Evolutionary conservation across 2,888 invertebrate species (phyloP).

Genomic region (Hipparchia semele): DNA sequence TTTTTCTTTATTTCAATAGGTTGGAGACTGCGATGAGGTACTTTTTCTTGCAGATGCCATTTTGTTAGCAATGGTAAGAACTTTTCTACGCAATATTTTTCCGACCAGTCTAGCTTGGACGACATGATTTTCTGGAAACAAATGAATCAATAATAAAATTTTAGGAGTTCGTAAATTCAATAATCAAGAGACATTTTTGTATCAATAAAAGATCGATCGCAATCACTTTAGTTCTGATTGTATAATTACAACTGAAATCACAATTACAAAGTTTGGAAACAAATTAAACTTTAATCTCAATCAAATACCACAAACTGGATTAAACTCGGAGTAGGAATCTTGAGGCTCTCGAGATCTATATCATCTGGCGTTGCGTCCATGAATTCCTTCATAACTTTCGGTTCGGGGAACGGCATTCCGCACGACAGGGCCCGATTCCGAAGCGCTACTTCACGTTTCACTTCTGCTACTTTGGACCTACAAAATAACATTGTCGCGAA

Average conservation of each 20-base stretch:
- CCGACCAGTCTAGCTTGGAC: slow-evolving; percentile 87
- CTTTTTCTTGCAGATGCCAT: slow-evolving; percentile 86
- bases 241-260: not conserved
- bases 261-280: not conserved
- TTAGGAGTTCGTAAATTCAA: not conserved
- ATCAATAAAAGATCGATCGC: not conserved
- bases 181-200: not conserved
- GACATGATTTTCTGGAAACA: slow-evolving; percentile 85
- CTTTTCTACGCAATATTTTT: slow-evolving; percentile 90
- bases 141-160: not conserved
- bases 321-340: slow-evolving; percentile 86
- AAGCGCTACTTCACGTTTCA: slow-evolving; percentile 87
- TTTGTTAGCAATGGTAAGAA: slow-evolving; percentile 89
- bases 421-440: slow-evolving; percentile 85
- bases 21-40: slow-evolving; percentile 59
- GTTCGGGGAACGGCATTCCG: slow-evolving; percentile 86
- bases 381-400: slow-evolving; percentile 89
- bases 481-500: slow-evolving; percentile 41
- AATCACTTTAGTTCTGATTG: not conserved
- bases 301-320: slow-evolving; percentile 86
- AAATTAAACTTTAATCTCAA: slow-evolving; percentile 25
- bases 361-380: slow-evolving; percentile 79
- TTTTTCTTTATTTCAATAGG: slow-evolving; percentile 70
- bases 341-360: slow-evolving; percentile 76
- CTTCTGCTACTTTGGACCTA: slow-evolving; percentile 85